These are phyloP conservation scores for Ascaphus truei DNA, from an alignment of 2,113 vertebrate species.

Conservation along the genomic window DNA sequence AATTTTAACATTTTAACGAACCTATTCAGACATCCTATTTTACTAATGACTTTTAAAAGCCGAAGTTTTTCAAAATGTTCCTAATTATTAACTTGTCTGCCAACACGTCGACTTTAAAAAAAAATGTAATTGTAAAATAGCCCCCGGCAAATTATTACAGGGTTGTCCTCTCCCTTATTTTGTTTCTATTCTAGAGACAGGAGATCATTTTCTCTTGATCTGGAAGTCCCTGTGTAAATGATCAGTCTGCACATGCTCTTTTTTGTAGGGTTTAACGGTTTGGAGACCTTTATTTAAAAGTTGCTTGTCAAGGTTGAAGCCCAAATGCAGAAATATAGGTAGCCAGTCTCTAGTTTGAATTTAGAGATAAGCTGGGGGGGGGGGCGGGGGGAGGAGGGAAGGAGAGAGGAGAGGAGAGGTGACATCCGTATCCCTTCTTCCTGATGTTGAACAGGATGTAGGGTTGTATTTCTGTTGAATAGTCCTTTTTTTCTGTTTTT, in stretches of 20 bases:
- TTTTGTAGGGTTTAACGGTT: background rate
- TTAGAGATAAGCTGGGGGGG: background rate
- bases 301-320: background rate
- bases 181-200: background rate
- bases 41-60: too few species aligned
- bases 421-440: background rate
- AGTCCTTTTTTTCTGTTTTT: conserved; percentile 55
- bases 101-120: too few species aligned
- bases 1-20: too few species aligned
- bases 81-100: too few species aligned
- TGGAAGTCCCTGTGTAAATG: background rate
- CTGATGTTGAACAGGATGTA: background rate
- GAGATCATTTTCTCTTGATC: background rate
- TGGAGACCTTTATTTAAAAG: background rate
- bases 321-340: background rate
- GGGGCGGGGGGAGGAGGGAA: background rate
- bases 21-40: too few species aligned
- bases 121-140: too few species aligned
- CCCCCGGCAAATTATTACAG: too few species aligned
- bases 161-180: too few species aligned
- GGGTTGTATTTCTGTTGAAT: background rate
- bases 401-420: background rate
- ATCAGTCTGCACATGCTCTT: background rate
- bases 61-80: too few species aligned
- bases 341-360: background rate